Conservation (phyloP, 2,113 vertebrate species). For the Ameiurus melas region DNA sequence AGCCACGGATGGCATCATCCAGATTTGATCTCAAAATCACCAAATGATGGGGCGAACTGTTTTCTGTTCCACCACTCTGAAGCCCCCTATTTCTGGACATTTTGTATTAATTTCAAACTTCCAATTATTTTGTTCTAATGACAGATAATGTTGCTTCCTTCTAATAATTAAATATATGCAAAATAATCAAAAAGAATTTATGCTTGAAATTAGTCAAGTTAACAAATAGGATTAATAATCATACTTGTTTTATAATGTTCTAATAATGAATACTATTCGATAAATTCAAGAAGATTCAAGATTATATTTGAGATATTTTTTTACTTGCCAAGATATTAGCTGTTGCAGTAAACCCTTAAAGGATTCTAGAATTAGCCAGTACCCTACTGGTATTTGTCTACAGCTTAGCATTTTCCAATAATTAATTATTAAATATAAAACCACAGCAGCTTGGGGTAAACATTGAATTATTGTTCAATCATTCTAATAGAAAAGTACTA, state of each 20-base stretch:
- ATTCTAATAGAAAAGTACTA: background rate
- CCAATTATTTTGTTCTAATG: background rate
- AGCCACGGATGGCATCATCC: background rate
- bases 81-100: no score
- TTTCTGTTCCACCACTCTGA: background rate
- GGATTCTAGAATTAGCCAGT: background rate
- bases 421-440: background rate
- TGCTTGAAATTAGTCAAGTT: background rate
- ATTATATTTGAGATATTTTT: background rate
- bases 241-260: background rate
- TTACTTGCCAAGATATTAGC: background rate
- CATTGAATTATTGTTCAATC: background rate
- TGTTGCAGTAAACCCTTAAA: background rate
- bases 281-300: background rate
- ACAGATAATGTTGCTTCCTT: background rate
- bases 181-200: no score
- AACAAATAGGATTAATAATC: background rate
- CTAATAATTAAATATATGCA: background rate
- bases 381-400: background rate
- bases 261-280: background rate
- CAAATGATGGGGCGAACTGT: background rate
- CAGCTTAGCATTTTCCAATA: background rate
- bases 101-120: no score
- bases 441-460: background rate
- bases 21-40: background rate